phyloP scores from a whole-genome alignment of 2,888 invertebrate genomes.

The Octodonta nipae region DNA sequence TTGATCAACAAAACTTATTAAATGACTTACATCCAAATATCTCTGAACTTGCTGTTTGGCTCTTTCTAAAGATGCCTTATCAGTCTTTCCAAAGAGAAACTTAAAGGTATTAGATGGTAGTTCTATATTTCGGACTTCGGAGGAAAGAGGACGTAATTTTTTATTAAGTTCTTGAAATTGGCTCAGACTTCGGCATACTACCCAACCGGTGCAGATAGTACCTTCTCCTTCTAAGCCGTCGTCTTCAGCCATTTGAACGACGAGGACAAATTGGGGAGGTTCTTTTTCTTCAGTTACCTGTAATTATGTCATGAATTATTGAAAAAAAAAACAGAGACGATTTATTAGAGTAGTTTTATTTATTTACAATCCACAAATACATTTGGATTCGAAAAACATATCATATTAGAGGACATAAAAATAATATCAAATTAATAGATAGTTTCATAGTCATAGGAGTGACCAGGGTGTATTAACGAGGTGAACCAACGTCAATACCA shows the following conservation, averaged over 20 bases:
- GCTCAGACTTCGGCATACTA: conserved; percentile 46
- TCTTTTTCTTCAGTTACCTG: conserved; percentile 44
- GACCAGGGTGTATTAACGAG: too few species aligned
- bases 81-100: conserved; percentile 70
- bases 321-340: too few species aligned
- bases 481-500: too few species aligned
- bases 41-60: conserved; percentile 72
- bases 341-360: too few species aligned
- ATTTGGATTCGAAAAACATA: too few species aligned
- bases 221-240: conserved; percentile 40
- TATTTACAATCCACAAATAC: too few species aligned
- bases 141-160: conserved; percentile 68
- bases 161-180: conserved; percentile 68
- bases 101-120: conserved; percentile 71
- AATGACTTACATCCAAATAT: conserved; percentile 61
- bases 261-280: conserved; percentile 57
- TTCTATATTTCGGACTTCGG: conserved; percentile 68
- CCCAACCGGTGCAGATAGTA: conserved; percentile 53
- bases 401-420: too few species aligned
- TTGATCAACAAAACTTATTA: conserved; percentile 4
- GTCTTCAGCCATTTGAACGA: conserved; percentile 62
- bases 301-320: too few species aligned
- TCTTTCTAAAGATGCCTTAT: conserved; percentile 66
- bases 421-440: too few species aligned
- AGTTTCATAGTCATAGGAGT: too few species aligned